Evolutionary conservation across 92 coral and sea anemone genomes (phyloP), one percentile per base, ranked within the genome.

Genomic region (Zoanthus sansibaricus): DNA sequence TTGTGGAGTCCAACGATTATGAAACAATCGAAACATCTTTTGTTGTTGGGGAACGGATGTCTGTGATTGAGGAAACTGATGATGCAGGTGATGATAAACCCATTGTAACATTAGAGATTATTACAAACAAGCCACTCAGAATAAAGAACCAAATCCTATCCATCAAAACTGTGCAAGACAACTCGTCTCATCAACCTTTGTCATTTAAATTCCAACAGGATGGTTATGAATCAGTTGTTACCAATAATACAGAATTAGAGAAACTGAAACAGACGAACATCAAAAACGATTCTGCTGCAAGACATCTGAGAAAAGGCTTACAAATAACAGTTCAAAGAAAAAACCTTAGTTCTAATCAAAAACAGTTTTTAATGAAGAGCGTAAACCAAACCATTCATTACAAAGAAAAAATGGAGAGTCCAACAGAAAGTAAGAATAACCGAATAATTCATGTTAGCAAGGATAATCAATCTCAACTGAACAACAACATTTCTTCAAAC

Each of bases 31-130:
- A 67, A 10, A 14, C 44, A 7, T 66, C 85, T 46, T 68, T 67
- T 21, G 16, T 21, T 52, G 20, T 74, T 66, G 85, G 59, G 59
- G 74, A 68, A 12, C 61, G 67, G 46, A 52, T 80, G 61, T 64
- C 85, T n/a, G 37, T 80, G 42, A 56, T 66, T 7, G 85, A 80
- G 48, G 13, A 80, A 31, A 71, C 66, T 66, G 85, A 80, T 67
- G 85, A 80, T 45, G 61, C 72, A 3, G 30, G 46, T n/a, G 85
- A 80, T 80, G 75, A 20, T 20, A 47, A 64, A 20, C 47, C 45
- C 31, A 3, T 46, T 13, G n/a, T 45, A 0, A 20, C 75, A 20
- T 45, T 37, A 7, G 75, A 66, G 33, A 47, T 25, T 62, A 54
- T 67, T 6, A 67, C 75, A 46, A 71, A 64, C 47, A 70, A 48